A percentile compares a stretch with the other conserved stretches of the same genome.
Conservation (phyloP, 2,797 vertebrate genomes). For the Anguilla pacifica region DNA sequence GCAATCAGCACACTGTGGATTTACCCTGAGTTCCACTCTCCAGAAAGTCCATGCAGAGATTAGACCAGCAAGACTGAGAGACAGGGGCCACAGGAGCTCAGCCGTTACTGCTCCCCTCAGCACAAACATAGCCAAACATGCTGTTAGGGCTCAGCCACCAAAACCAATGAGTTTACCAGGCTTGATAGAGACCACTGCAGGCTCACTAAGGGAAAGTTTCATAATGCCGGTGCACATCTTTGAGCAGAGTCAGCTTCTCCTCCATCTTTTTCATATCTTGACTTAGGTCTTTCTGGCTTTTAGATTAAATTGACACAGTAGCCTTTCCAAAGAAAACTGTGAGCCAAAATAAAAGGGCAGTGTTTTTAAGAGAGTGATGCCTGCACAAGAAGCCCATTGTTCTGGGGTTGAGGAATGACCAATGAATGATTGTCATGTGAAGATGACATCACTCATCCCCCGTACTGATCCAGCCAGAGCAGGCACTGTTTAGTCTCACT, state of each 20-base stretch:
- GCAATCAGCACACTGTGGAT: constrained; percentile 13
- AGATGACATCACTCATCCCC: constrained; percentile 21
- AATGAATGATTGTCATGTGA: constrained; percentile 23
- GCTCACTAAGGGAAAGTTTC: background rate
- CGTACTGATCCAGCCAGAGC: background rate
- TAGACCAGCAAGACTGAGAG: background rate
- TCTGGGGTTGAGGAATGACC: background rate
- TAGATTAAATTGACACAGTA: constrained; percentile 12
- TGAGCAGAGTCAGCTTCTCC: background rate
- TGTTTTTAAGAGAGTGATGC: constrained; percentile 9
- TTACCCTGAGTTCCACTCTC: background rate
- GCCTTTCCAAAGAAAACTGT: constrained; percentile 16
- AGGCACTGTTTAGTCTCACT: background rate
- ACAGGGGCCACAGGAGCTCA: background rate
- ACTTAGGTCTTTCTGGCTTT: background rate
- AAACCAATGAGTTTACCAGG: constrained; percentile 4
- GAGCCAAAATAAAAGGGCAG: background rate
- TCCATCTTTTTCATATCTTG: background rate
- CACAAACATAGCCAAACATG: constrained; percentile 4
- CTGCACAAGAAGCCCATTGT: constrained; percentile 24
- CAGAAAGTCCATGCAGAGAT: constrained; percentile 14
- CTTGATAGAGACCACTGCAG: background rate
- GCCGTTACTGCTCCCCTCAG: background rate
- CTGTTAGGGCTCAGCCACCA: background rate
- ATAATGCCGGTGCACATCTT: background rate